Percentiles rank a stretch among this genome's conserved stretches.
Conservation (phyloP, 2,797 vertebrate species). For the Coregonus suidteri region DNA sequence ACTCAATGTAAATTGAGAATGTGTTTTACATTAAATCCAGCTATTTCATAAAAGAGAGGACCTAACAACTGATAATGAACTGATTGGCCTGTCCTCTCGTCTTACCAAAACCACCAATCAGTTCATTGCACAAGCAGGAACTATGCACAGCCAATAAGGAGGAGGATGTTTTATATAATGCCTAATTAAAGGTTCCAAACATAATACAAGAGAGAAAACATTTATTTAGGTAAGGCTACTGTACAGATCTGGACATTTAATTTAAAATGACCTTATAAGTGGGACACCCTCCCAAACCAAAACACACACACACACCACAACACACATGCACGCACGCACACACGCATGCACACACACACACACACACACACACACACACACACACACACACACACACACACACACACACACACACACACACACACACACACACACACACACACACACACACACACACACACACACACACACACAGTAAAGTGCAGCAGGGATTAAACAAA, state of each 20-base stretch:
- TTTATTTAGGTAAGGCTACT: background rate
- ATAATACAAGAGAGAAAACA: background rate
- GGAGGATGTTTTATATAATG: too few species aligned
- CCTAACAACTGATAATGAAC: too few species aligned
- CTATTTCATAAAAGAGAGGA: too few species aligned
- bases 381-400: too few species aligned
- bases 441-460: too few species aligned
- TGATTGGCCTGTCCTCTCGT: too few species aligned
- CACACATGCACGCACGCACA: background rate
- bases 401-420: too few species aligned
- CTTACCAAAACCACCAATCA: too few species aligned
- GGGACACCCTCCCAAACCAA: background rate
- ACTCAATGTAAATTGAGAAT: background rate
- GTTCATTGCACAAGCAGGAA: too few species aligned
- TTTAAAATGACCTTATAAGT: background rate
- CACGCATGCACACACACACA: conserved; percentile 11
- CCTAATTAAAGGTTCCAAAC: background rate
- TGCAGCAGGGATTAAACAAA: conserved; percentile 23
- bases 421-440: too few species aligned
- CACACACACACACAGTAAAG: background rate
- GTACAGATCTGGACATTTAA: background rate
- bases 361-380: background rate
- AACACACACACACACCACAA: background rate
- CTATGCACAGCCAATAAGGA: too few species aligned
- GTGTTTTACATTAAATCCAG: too few species aligned